phyloP scores from a whole-genome alignment of 2,113 vertebrate species.

The Dicentrarchus labrax region DNA sequence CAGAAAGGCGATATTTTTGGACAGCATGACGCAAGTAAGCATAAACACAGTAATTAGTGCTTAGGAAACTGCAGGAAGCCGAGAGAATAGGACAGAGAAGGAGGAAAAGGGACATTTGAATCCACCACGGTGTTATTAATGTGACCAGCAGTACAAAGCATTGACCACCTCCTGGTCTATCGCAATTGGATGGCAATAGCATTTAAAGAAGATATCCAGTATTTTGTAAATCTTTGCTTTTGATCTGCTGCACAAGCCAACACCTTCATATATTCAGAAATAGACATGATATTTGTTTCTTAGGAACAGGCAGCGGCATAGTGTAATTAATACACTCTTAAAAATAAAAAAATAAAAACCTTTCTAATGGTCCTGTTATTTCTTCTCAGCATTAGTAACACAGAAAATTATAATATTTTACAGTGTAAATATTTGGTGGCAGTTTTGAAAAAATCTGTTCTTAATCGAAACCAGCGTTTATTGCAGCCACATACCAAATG shows the following conservation, averaged over 20 bases:
- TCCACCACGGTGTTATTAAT: conserved; percentile 76
- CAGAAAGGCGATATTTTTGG: conserved; percentile 77
- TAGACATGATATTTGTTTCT: neutral
- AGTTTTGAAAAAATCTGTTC: neutral
- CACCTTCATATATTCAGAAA: conserved; percentile 4
- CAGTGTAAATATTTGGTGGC: too few relatives aligned
- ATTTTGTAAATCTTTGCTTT: conserved; percentile 13
- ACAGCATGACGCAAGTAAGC: conserved; percentile 77
- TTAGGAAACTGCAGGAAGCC: conserved; percentile 67
- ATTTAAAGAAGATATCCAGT: conserved; percentile 35
- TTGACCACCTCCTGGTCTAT: conserved; percentile 62
- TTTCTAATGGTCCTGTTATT: neutral
- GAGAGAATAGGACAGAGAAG: conserved; percentile 49
- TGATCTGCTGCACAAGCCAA: conserved; percentile 10
- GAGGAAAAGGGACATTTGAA: conserved; percentile 65
- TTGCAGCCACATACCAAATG: neutral
- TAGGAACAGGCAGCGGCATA: neutral
- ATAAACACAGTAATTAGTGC: conserved; percentile 84
- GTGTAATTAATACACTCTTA: neutral
- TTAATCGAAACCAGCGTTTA: neutral
- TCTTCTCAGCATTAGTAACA: neutral
- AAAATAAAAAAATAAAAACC: neutral
- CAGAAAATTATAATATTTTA: neutral
- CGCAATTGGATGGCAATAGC: conserved; percentile 22
- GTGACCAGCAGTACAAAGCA: conserved; percentile 66